Base-by-base conservation (phyloP, 2,888 invertebrate genomes). In the Drosophila histrio region DNA sequence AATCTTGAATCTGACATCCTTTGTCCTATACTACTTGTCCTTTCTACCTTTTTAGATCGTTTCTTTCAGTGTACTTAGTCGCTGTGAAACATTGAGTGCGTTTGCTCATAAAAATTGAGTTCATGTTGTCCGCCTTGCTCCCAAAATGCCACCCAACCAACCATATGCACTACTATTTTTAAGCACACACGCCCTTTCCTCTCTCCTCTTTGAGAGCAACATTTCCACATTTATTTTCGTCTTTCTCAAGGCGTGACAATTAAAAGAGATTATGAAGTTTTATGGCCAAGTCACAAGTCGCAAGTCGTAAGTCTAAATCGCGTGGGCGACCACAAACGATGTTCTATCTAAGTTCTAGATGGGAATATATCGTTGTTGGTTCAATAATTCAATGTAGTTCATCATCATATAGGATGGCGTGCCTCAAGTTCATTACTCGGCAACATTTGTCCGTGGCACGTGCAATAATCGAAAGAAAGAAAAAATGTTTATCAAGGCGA, bases 301-400 rank as follows among this genome's bases (percentile, higher is more conserved):
- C 47, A 11, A 49, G 32, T 49, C 15, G 15, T 17, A 34, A 36
- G 50, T 36, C 50, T 54, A 39, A 41, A 58, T 57, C 64, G 87
- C 82, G 79, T 85, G 82, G 76, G 87, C 86, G 87, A 77, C 81
- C 87, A 54, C 87, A 80, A 85, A 85, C 36, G 74, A 63, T 50
- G 58, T 61, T 58, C 22, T 28, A 30, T 3, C 22, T 49, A 17
- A 34, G 34, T 32, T 34, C 22, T 41, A 30, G 9, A 28, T 21
- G 21, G 32, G 28, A 24, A 59, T 32, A 41, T 15, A 22, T 41
- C 13, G n/a, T 77, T 87, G 84, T 87, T 80, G 67, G 72, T 74
- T 87, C 81, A 69, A 82, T 84, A 81, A 82, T 69, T 69, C 34
- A 13, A 8, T 0, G 11, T 24, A 57, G 43, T 54, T 28, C 36